Base-by-base conservation (phyloP, 2,888 invertebrate genomes). In the Cotesia congregata region DNA sequence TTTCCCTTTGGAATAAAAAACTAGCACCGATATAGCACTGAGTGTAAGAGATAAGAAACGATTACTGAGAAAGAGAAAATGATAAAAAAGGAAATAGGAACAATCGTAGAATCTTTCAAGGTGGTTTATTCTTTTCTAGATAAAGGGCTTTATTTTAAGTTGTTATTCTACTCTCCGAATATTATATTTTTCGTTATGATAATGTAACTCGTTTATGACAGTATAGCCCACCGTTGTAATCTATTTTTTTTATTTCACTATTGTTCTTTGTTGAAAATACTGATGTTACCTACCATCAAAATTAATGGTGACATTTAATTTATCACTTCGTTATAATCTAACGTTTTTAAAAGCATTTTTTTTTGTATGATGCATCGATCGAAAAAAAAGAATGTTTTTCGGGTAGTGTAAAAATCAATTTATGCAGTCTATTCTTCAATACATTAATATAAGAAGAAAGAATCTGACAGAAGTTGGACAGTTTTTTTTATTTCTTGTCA, bases 61-160 rank as follows among this genome's bases (percentile, higher is more conserved):
- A 71, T 30, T n/a, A 60, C 9, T 39, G 60, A 50, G 70, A 50
- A 62, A 50, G 41, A 73, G 40, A 64, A 9, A 73, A 67, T 20
- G 30, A 20, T 17, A 40, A 65, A 65, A 65, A 65, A 65, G 65
- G 38, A 65, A 65, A 65, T 65, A 62, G 65, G 67, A 64, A 65
- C 39, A 73, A 73, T 73, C 72, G 72, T 73, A 73, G 65, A 73
- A 73, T 73, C 65, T 73, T 73, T 73, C 59, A 50, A 50, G 41
- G 72, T n/a, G 38, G 41, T 73, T 73, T 65, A 50, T 64, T 64
- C 20, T 40, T 17, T 64, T 20, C 41, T 20, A n/a, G 50, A 39
- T 38, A 72, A 41, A n/a, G 9, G 17, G 72, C 72, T 72, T 72
- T 41, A 41, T 65, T 72, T 72, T 72, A 62, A 62, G 41, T 69